Evolutionary conservation across 2,888 invertebrate species (phyloP).

Genomic region (Chymomyza amoena): DNA sequence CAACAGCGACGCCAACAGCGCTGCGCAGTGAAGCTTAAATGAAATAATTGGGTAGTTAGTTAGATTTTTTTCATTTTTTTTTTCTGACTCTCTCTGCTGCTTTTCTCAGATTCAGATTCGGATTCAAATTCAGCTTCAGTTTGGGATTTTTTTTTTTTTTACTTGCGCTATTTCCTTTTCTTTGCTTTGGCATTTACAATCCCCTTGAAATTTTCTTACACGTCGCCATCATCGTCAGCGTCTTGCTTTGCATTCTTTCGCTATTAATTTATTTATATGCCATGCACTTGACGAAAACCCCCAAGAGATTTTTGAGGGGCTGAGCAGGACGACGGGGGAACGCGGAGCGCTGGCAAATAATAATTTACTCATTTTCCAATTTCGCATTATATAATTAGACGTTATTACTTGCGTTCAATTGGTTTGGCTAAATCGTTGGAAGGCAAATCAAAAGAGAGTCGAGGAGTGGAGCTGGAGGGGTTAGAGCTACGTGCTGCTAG

Average conservation of each 20-base stretch:
- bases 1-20: constrained; percentile 32
- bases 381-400: constrained; percentile 55
- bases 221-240: constrained; percentile 17
- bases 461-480: not conserved
- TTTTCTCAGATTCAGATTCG: too few relatives aligned
- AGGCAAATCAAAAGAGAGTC: not conserved
- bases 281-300: constrained; percentile 36
- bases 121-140: constrained; percentile 1
- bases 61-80: constrained; percentile 30
- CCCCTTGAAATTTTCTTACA: constrained; percentile 11
- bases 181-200: constrained; percentile 10
- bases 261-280: constrained; percentile 63
- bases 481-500: too few relatives aligned
- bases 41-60: constrained; percentile 77
- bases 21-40: constrained; percentile 75
- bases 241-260: constrained; percentile 48
- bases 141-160: constrained; percentile 22
- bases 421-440: constrained; percentile 7
- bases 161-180: not conserved
- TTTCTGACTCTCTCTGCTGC: not conserved
- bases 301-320: not conserved
- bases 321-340: not conserved
- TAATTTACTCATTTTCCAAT: constrained; percentile 50
- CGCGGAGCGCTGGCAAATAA: constrained; percentile 31
- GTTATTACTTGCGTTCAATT: constrained; percentile 44